Evolutionary conservation across 2,888 invertebrate genomes (phyloP), one percentile per base, ranked within the genome.

Genomic region (Andrena dorsata): DNA sequence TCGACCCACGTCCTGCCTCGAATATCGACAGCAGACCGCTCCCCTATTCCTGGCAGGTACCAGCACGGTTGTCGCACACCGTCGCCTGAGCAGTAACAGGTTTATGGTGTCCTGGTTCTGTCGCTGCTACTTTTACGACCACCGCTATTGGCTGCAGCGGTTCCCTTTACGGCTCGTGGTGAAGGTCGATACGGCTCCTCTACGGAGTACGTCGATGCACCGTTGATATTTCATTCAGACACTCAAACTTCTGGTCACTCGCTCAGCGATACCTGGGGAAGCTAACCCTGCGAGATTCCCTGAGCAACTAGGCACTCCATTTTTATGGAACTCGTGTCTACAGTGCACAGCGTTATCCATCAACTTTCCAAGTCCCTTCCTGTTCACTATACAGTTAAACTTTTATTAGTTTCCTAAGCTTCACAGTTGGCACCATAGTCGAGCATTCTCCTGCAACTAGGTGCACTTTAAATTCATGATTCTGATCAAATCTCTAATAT

Each of bases 91-190:
- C 70, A 49, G 49, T 74, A 76, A 63, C 79, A 32, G 78, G 76
- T 85, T 80, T 82, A 80, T 68, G 70, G 84, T 79, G 76, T 51
- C 78, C 76, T 58, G 74, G 64, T 65, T 68, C 76, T 51, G 75
- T 71, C 53, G 65, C 47, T 76, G 73, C 76, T 80, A 83, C 78
- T 86, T 87, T 87, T 86, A 86, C 80, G 85, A 66, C 49, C 69
- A 23, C 49, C 32, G 69, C 78, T 68, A 86, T 84, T 76, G 78
- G 83, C 74, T 80, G 76, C 87, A 78, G 77, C 82, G 65, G 85
- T 82, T 70, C 53, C 84, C 75, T 75, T 41, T 77, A 72, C 51
- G 80, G 65, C 65, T 76, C 51, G 51, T 26, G 8, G 60, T 3
- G 53, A 78, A 76, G 74, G 78, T 76, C 82, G 77, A 83, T 82